phyloP scores from a whole-genome alignment of 2,113 vertebrate species.

The Corvus hawaiiensis region DNA sequence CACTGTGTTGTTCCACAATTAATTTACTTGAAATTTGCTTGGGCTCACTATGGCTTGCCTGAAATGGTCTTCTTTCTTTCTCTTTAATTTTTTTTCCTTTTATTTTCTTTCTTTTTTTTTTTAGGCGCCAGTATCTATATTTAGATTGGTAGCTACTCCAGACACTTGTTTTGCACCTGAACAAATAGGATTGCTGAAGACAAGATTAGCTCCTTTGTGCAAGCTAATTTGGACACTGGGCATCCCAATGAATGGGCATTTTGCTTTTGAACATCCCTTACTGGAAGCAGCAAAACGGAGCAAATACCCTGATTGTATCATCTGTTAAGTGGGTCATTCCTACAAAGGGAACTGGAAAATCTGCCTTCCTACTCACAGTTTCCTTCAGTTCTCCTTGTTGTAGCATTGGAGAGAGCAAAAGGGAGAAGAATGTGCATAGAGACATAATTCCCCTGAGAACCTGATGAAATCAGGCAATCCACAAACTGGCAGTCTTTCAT shows the following conservation, averaged over 20 bases:
- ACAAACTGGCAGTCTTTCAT: not conserved
- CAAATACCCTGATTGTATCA: conserved; percentile 36
- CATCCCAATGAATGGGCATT: not conserved
- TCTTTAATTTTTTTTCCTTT: not conserved
- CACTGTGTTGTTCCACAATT: conserved; percentile 66
- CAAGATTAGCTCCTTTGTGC: conserved; percentile 23
- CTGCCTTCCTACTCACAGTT: not conserved
- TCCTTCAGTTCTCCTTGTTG: not conserved
- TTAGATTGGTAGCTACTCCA: not conserved
- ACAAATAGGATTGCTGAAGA: conserved; percentile 22
- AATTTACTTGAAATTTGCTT: conserved; percentile 52
- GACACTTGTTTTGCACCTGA: conserved; percentile 39
- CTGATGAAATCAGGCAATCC: not conserved
- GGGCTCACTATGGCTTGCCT: not conserved
- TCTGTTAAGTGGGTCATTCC: conserved; percentile 55
- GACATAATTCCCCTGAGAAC: not conserved
- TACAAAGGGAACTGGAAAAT: conserved; percentile 43
- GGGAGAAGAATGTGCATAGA: not conserved
- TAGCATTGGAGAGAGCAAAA: not conserved
- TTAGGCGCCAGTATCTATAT: not conserved
- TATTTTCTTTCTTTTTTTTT: not conserved
- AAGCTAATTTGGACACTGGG: not conserved
- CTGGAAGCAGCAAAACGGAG: conserved; percentile 1
- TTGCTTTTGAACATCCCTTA: conserved; percentile 34
- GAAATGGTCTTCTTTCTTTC: not conserved